Evolutionary conservation across 2,113 vertebrate genomes (phyloP).

Genomic region (Bubalus kerabau): DNA sequence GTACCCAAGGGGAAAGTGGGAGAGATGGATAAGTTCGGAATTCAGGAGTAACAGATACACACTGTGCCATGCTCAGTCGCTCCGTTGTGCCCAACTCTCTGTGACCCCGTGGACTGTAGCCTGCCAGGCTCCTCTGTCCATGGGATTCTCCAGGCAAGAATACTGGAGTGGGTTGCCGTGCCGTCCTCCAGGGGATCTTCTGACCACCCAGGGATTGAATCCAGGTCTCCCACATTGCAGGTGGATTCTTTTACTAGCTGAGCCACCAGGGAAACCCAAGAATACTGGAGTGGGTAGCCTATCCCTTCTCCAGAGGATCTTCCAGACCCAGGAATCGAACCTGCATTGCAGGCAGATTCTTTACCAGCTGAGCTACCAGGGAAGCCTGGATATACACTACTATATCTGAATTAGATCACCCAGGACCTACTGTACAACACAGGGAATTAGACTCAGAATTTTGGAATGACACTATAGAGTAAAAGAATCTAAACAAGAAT

Average conservation of each 20-base stretch:
- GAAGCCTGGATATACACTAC: background rate
- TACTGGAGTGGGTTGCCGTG: background rate
- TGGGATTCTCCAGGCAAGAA: background rate
- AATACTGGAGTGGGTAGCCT: background rate
- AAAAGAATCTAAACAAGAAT: background rate
- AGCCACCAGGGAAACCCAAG: background rate
- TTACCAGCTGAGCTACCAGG: background rate
- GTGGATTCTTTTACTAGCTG: background rate
- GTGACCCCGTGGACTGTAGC: accelerated
- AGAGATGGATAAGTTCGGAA: background rate
- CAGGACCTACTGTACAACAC: background rate
- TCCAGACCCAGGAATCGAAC: background rate
- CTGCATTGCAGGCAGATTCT: background rate
- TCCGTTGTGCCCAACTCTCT: accelerated
- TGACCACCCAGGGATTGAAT: background rate
- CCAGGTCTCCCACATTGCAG: background rate
- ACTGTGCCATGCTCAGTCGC: background rate
- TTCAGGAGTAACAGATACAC: background rate
- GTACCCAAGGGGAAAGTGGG: background rate
- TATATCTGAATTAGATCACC: background rate
- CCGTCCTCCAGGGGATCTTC: background rate
- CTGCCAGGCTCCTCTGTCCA: background rate
- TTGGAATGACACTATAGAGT: too few species aligned
- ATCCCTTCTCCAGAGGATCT: background rate
- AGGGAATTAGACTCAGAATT: background rate